Evolutionary conservation across 2,888 invertebrate species (phyloP), one percentile per base, ranked within the genome.

Genomic region (Sclerodermus sp.): DNA sequence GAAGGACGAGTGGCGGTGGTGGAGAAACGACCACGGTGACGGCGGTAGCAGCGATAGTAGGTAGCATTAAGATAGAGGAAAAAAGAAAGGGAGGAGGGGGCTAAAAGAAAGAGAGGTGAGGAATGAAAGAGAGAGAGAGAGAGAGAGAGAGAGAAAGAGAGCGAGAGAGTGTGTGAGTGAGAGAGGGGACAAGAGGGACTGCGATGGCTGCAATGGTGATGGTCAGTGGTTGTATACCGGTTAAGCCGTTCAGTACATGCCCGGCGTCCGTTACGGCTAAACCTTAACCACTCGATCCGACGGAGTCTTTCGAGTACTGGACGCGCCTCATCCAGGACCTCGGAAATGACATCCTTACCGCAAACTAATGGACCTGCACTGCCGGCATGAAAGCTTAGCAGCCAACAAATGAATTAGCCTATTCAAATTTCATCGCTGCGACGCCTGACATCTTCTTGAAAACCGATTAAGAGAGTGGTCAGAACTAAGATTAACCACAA

Each of bases 181-280:
- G 55, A 51, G 49, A 55, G 51, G 51, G 57, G 44, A 52, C 41
- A 55, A 62, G 51, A 53, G 55, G 42, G 62, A 64, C 51, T 49
- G 59, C 55, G 67, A 59, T 60, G 58, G 61, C 53, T 60, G 57
- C 62, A 56, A 63, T 60, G 62, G 64, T 64, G 63, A 67, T 67
- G 68, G 67, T 67, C 67, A 64, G 65, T 62, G 57, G 64, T 62
- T 62, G 68, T 62, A 60, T 67, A 67, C 69, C 66, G 66, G 68
- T 69, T 67, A 64, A 68, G 61, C 68, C 60, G 67, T 68, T 70
- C 70, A 70, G 70, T 70, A 58, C 66, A 58, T 67, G 62, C 53
- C 68, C 64, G 64, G 60, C 66, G 63, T 62, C 59, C 67, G 66
- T 62, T 65, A 67, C 66, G 67, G 61, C 51, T 60, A 64, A 67